Conservation (phyloP, 1,140 invertebrate genomes). For the Bombus superbus region DNA sequence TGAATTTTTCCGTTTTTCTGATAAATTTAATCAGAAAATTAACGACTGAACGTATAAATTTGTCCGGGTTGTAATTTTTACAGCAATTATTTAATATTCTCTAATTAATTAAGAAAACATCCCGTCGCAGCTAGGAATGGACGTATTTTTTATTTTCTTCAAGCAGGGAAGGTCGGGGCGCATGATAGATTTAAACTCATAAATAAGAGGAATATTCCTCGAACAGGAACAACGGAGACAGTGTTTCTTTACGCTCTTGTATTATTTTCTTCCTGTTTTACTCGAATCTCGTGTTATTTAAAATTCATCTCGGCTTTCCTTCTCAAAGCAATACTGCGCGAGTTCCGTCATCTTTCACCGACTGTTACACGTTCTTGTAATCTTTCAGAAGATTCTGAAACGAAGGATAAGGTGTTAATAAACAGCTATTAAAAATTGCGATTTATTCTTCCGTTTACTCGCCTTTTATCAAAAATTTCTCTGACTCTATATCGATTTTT, state of each 20-base stretch:
- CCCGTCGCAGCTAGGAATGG: no score
- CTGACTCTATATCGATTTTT: not conserved
- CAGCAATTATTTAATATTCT: no score
- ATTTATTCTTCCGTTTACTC: no score
- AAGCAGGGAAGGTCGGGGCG: not conserved
- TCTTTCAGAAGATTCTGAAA: no score
- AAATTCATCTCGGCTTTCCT: not conserved
- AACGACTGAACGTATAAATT: no score
- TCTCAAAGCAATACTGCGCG: no score
- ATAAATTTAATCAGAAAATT: no score
- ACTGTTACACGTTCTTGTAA: no score
- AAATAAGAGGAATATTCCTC: not conserved
- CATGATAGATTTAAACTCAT: not conserved
- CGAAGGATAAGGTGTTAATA: not conserved
- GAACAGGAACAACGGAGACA: not conserved
- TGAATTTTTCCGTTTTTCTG: no score
- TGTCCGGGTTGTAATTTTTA: no score
- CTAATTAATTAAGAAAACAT: no score
- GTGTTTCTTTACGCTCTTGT: no score
- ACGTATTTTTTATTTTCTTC: not conserved
- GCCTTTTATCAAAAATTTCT: not conserved
- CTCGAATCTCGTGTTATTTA: slow-evolving; percentile 11
- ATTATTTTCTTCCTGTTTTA: not conserved
- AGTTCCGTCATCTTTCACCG: not conserved
- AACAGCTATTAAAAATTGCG: not conserved